Conservation (phyloP, 1,140 invertebrate species). For the Lasioglossum baleicum region DNA sequence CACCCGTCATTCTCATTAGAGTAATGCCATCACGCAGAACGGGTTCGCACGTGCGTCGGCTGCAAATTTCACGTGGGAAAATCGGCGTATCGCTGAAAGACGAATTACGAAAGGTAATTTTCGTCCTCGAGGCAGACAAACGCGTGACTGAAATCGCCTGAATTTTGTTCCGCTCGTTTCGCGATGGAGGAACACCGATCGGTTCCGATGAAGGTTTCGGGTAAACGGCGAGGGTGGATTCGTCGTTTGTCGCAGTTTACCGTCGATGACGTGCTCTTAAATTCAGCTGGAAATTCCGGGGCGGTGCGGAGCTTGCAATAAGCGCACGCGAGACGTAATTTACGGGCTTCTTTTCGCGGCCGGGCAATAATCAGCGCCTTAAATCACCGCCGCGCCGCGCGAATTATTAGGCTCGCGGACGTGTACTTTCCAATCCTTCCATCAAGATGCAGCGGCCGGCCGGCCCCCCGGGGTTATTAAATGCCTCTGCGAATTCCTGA, state of each 20-base stretch:
- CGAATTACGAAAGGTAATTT: conserved; percentile 9
- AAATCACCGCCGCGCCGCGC: conserved; percentile 27
- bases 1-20: too few relatives aligned
- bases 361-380: conserved; percentile 30
- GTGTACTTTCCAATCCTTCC: conserved; percentile 34
- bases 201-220: too few relatives aligned
- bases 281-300: conserved; percentile 23
- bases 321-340: conserved; percentile 42
- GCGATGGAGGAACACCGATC: too few relatives aligned
- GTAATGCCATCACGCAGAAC: too few relatives aligned
- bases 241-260: background rate
- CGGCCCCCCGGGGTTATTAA: conserved; percentile 25
- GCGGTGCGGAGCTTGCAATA: conserved; percentile 7
- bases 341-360: conserved; percentile 32
- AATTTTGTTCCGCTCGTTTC: too few relatives aligned
- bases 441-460: background rate
- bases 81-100: too few relatives aligned
- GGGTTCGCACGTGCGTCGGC: too few relatives aligned
- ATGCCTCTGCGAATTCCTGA: background rate
- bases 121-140: too few relatives aligned
- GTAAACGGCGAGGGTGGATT: background rate
- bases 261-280: conserved; percentile 21
- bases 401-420: conserved; percentile 9
- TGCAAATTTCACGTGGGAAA: too few relatives aligned
- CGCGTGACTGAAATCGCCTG: too few relatives aligned